Evolutionary conservation across 2,888 invertebrate genomes (phyloP), one percentile per base, ranked within the genome.

Genomic region (Lycophotia porphyrea): DNA sequence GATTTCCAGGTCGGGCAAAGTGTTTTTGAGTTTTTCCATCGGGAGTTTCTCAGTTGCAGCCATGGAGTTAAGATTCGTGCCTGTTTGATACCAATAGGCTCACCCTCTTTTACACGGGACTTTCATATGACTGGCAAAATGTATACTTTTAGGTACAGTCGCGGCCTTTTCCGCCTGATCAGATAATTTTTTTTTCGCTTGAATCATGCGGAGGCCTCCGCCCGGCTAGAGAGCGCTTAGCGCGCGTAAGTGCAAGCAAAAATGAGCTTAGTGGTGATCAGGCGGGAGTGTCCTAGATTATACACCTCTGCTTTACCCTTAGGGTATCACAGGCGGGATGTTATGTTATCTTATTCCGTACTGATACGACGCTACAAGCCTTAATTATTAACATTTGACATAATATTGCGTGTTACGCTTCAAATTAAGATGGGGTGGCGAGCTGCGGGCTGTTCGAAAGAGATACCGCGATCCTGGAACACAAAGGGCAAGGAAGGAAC

Each of bases 371-470:
- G 31, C 55, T 58, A 31, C 18, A 58, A 8, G 31, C 58, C 18
- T 31, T 18, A 31, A 55, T 58, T 58, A 58, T 58, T 31, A 58
- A 18, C 31, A 58, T 58, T 85, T 80, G 80, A 81, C 79, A 74
- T 83, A 81, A 86, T 81, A 87, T 80, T 84, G 68, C 71, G 81
- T 78, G 84, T 78, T 69, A 72, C 63, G 67, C 39, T 77, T 79
- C 31, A 68, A 65, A 39, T 61, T 80, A 77, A 71, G 39, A 73
- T n/a, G n/a, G n/a, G n/a, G n/a, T n/a, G n/a, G n/a, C n/a, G n/a
- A n/a, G n/a, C n/a, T n/a, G n/a, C n/a, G n/a, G n/a, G n/a, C n/a
- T n/a, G n/a, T n/a, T n/a, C n/a, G n/a, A n/a, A n/a, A n/a, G n/a
- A n/a, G n/a, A n/a, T n/a, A n/a, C n/a, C n/a, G n/a, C n/a, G n/a